Base-by-base conservation (phyloP, 2,113 vertebrate genomes). In the Tragulus kanchil region DNA sequence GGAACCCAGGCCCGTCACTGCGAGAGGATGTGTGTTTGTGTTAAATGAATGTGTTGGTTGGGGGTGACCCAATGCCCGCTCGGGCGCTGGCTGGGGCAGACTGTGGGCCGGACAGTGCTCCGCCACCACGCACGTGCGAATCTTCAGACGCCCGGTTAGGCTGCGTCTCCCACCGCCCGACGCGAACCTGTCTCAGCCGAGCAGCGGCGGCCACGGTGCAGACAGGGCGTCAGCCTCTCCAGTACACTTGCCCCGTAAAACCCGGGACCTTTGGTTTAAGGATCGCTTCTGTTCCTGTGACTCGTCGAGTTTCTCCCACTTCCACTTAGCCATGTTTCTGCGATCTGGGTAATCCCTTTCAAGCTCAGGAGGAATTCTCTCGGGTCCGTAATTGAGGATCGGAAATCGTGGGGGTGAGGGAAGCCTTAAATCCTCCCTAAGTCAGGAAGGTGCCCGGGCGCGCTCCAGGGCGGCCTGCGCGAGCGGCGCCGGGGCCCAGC, bases 341-440 rank as follows among this genome's bases (percentile, higher is more conserved):
- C 52, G 67, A 87, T 93, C 94, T 25, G 96, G 21, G 36, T 96
- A 97, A 96, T 94, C 94, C 95, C 88, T 42, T 84, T 95, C 96
- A 96, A 97, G 84, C 75, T 42, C 0, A 64, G 54, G 65, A 95
- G 94, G 85, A 87, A 95, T 95, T 97, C 96, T 95, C 89, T n/a
- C 1, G 93, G 77, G 91, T 69, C 59, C 31, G 5, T 83, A 94
- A 94, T 48, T 64, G 97, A 96, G 90, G 69, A 65, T 58, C 28
- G 17, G 83, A 52, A 85, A 45, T 77, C n/a, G 25, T 10, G 45
- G 31, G 78, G 8, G 61, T 26, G 48, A 61, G 52, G 79, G 75
- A 61, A 62, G 58, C 64, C 11, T 85, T 67, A 75, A 86, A 94
- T 84, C 86, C 67, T 88, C 25, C 54, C 10, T 26, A 59, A 79